These are phyloP conservation scores for Notocelia uddmanniana DNA, from an alignment of 2,888 invertebrate genomes.

Conservation along the genomic window DNA sequence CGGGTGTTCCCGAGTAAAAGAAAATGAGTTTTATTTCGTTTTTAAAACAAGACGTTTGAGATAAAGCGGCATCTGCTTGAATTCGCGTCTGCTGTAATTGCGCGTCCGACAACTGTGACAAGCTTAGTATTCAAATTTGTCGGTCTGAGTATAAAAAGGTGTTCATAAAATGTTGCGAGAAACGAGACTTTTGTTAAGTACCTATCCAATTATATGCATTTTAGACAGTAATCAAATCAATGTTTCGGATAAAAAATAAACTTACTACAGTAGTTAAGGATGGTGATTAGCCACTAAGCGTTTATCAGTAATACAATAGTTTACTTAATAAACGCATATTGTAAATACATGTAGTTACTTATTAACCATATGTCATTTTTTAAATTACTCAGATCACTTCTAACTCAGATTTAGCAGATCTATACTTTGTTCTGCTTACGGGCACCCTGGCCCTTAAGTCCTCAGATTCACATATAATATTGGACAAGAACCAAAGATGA, in stretches of 20 bases:
- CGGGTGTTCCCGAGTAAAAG: slow-evolving; percentile 57
- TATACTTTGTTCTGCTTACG: too few relatives aligned
- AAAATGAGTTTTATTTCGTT: slow-evolving; percentile 41
- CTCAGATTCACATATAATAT: too few relatives aligned
- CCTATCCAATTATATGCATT: slow-evolving; percentile 1
- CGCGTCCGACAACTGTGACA: slow-evolving; percentile 29
- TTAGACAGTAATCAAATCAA: neutral
- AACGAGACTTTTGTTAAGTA: neutral
- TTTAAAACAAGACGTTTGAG: slow-evolving; percentile 44
- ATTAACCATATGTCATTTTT: too few relatives aligned
- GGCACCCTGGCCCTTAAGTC: too few relatives aligned
- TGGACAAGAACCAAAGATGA: too few relatives aligned
- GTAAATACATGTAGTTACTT: too few relatives aligned
- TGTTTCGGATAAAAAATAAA: neutral
- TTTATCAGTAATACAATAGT: too few relatives aligned
- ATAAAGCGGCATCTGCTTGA: slow-evolving; percentile 35
- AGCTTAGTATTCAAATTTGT: slow-evolving; percentile 24
- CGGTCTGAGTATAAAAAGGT: slow-evolving; percentile 23
- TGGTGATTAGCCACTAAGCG: too few relatives aligned
- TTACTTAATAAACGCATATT: too few relatives aligned
- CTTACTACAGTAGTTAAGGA: too few relatives aligned
- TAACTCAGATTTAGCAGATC: too few relatives aligned
- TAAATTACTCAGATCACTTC: too few relatives aligned
- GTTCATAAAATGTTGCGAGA: slow-evolving; percentile 19
- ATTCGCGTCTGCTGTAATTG: slow-evolving; percentile 32